Percentiles rank a stretch among this genome's conserved stretches.
Evolutionary conservation across 1,140 invertebrate species (phyloP).

Genomic region (Gonatopus flavifemur): DNA sequence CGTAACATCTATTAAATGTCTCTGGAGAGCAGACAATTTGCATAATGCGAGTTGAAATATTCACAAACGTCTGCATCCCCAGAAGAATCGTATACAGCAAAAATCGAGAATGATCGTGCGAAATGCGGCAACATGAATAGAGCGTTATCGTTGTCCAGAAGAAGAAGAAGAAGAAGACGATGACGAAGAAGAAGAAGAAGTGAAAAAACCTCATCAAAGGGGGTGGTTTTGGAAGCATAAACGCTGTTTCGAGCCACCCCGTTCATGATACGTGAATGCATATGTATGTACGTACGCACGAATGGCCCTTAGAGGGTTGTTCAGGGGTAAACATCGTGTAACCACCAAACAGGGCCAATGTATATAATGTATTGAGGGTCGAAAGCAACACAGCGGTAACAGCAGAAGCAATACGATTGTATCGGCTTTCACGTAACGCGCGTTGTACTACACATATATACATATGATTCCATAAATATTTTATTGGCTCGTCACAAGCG

Average conservation of each 20-base stretch:
- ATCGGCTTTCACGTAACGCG: constrained; percentile 5
- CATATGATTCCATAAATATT: constrained; percentile 55
- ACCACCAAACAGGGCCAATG: constrained; percentile 37
- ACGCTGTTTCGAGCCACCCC: constrained; percentile 4
- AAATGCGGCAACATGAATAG: no score
- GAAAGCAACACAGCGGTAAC: background rate
- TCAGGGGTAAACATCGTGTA: constrained; percentile 50
- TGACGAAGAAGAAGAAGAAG: constrained; percentile 1
- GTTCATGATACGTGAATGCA: constrained; percentile 12
- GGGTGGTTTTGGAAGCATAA: constrained; percentile 3
- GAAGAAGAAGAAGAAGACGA: background rate
- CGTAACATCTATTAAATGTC: no score
- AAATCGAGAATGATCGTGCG: no score
- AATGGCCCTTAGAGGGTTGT: constrained; percentile 14
- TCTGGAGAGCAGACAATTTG: no score
- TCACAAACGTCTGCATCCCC: no score
- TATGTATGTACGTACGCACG: constrained; percentile 1
- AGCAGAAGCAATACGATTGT: constrained; percentile 18
- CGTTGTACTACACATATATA: background rate
- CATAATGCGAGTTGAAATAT: no score
- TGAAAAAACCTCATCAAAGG: constrained; percentile 4
- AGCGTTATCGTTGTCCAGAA: background rate
- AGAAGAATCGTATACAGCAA: no score
- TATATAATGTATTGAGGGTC: no score
- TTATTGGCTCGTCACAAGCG: constrained; percentile 55